Base-by-base conservation (phyloP, 2,113 vertebrate genomes). In the Beaufortia kweichowensis region DNA sequence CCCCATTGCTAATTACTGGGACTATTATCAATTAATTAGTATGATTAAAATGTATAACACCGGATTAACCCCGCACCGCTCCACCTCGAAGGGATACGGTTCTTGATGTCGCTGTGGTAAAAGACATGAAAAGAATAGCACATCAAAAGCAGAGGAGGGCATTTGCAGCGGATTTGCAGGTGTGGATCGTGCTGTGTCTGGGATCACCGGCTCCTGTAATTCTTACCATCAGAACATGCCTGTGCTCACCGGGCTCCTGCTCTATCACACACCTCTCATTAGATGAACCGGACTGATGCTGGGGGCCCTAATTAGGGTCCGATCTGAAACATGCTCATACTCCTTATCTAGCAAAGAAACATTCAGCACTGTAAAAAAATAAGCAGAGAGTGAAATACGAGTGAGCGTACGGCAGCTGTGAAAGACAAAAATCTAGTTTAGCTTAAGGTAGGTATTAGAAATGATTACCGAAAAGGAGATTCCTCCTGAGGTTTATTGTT, bases 21-120 rank as follows among this genome's bases (percentile, higher is more conserved):
- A 83, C 90, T 87, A 91, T 91, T 92, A 91, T 90, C 88, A 87
- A 87, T 91, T 91, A 90, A 93, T 92, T 92, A 91, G 90, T 88
- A 91, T 90, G 90, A 92, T 92, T 92, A 92, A 90, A 89, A 89
- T 56, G 81, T 78, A 88, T 91, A 90, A 90, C 86, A 88, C 86
- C 88, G 81, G 78, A 14, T 39, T 71, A 78, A 39, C 82, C 68
- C 81, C 80, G 81, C 82, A 86, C 85, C 85, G 85, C 84, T 82
- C 81, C 41, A 76, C 81, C 78, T 82, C 81, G 88, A 89, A 85
- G 87, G 83, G 84, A 84, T 87, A 85, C 83, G 17, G 43, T 70
- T 78, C 64, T 70, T 82, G 81, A 75, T 76, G 72, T 67, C 61
- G 50, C 48, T 17, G 9, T 43, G 67, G 77, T 65, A 50, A 43